Evolutionary conservation across 1,140 invertebrate species (phyloP).

Genomic region (Piezodorus guildinii): DNA sequence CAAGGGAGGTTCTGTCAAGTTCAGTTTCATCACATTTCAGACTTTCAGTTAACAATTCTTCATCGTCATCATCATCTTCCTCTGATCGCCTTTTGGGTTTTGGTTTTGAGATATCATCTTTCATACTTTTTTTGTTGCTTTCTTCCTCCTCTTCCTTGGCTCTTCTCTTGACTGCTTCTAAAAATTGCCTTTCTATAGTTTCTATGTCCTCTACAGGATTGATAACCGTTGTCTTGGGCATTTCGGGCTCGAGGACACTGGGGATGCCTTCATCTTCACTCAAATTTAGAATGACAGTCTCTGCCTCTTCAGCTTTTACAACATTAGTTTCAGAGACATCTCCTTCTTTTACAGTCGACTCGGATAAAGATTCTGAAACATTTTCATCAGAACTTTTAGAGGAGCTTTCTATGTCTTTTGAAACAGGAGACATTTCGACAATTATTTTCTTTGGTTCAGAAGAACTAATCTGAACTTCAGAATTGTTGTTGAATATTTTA

Average conservation of each 20-base stretch:
- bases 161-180: background rate
- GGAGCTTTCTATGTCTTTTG: too few species aligned
- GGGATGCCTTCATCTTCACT: background rate
- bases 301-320: background rate
- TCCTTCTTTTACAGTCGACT: too few species aligned
- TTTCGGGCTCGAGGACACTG: too few species aligned
- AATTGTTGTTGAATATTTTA: background rate
- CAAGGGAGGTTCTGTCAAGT: background rate
- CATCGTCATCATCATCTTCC: background rate
- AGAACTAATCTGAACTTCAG: background rate
- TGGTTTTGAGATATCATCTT: background rate
- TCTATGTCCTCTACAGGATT: too few species aligned
- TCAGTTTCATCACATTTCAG: conserved; percentile 4
- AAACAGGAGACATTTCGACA: conserved; percentile 3
- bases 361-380: too few species aligned
- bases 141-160: background rate
- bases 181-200: too few species aligned
- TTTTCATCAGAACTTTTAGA: too few species aligned
- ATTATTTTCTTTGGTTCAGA: background rate
- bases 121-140: background rate
- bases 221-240: too few species aligned
- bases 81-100: background rate
- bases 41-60: background rate
- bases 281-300: background rate
- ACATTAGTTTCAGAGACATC: background rate